These are phyloP conservation scores for Ascaphus truei DNA, from an alignment of 2,113 vertebrate genomes.

Conservation along the genomic window DNA sequence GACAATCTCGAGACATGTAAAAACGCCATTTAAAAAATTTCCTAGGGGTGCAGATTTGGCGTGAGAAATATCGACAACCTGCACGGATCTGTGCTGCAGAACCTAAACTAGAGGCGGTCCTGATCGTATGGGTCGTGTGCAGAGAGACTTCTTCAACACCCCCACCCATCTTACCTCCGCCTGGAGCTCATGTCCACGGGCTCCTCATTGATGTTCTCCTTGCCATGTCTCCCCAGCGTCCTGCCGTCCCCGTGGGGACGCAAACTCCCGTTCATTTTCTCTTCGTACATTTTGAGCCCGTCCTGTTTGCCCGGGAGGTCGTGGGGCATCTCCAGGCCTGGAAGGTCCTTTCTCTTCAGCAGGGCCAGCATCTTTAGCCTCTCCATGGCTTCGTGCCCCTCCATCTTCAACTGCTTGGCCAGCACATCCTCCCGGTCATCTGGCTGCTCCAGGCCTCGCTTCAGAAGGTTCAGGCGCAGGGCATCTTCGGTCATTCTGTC, in stretches of 20 bases:
- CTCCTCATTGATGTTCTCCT: constrained; percentile 91
- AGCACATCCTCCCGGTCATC: constrained; percentile 88
- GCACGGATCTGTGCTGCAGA: too few species aligned
- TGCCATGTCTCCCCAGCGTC: constrained; percentile 74
- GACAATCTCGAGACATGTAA: too few species aligned
- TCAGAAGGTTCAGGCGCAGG: constrained; percentile 87
- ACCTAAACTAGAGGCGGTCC: too few species aligned
- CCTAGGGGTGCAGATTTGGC: too few species aligned
- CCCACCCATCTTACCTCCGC: constrained; percentile 73
- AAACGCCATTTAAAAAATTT: too few species aligned
- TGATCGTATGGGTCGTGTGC: too few species aligned
- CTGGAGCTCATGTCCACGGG: constrained; percentile 96
- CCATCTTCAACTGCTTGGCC: constrained; percentile 92
- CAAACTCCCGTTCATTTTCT: constrained; percentile 72
- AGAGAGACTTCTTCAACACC: too few species aligned
- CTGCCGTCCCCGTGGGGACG: constrained; percentile 62
- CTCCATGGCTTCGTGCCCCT: constrained; percentile 96
- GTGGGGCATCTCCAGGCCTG: constrained; percentile 71
- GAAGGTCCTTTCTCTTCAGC: constrained; percentile 92
- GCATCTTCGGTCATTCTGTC: constrained; percentile 95
- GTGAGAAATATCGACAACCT: too few species aligned
- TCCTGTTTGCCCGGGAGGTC: constrained; percentile 65
- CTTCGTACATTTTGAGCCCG: constrained; percentile 69
- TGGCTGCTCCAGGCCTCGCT: constrained; percentile 82
- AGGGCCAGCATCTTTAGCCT: constrained; percentile 93